Evolutionary conservation across 1,140 invertebrate genomes (phyloP).

Genomic region (Anoplophora glabripennis): DNA sequence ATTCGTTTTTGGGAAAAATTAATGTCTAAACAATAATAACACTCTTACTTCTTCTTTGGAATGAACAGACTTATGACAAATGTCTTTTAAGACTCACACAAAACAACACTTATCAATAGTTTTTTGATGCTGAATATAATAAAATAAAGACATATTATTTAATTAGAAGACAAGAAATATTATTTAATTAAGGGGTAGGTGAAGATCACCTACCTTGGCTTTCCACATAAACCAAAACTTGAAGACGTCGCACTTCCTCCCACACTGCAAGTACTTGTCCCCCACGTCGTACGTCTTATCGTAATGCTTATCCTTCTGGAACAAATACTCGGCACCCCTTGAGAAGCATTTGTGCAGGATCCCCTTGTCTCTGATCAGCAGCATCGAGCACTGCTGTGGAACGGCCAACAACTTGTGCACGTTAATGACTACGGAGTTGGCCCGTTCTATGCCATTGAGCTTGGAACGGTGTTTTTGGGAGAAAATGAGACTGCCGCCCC

Average conservation of each 20-base stretch:
- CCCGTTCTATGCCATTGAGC: slow-evolving; percentile 59
- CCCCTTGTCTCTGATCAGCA: slow-evolving; percentile 52
- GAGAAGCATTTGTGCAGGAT: slow-evolving; percentile 54
- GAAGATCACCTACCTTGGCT: slow-evolving; percentile 48
- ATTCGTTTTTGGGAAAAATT: too few relatives aligned
- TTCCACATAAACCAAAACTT: slow-evolving; percentile 73
- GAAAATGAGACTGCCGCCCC: slow-evolving; percentile 66
- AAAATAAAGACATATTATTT: too few relatives aligned
- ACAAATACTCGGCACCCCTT: slow-evolving; percentile 60
- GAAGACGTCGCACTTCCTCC: slow-evolving; percentile 65
- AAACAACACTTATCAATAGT: too few relatives aligned
- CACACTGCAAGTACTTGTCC: slow-evolving; percentile 68
- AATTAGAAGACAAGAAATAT: too few relatives aligned
- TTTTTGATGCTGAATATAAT: too few relatives aligned
- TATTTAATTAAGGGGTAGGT: too few relatives aligned
- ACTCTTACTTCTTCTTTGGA: too few relatives aligned
- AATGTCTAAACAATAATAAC: too few relatives aligned
- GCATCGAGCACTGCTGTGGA: slow-evolving; percentile 63
- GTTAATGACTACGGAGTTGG: slow-evolving; percentile 68
- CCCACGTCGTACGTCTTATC: slow-evolving; percentile 62
- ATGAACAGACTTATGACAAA: too few relatives aligned
- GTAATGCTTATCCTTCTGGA: slow-evolving; percentile 68
- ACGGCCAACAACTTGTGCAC: slow-evolving; percentile 66
- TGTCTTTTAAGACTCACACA: too few relatives aligned
- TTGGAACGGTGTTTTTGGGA: slow-evolving; percentile 56